Base-by-base conservation (phyloP, 1,140 invertebrate species). In the Camponotus vicinus region DNA sequence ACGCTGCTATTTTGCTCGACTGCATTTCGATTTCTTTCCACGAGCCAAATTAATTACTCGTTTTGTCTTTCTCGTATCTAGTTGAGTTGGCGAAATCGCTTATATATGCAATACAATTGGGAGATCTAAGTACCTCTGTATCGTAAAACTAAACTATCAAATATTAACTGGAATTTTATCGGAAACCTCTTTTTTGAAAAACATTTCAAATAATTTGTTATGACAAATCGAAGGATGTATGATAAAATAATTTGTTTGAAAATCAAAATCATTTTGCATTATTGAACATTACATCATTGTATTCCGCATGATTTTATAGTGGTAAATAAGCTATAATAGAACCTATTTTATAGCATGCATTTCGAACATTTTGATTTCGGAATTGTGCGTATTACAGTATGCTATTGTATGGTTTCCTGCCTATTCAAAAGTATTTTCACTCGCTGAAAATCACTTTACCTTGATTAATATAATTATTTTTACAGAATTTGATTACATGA, bases 21-120 rank as follows among this genome's bases (percentile, higher is more conserved):
- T 83, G 55, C 27, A 49, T 11, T 13, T 59, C 55, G 18, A 83
- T 45, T 75, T 82, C 79, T 73, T 83, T 73, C 40, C 34, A 73
- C 37, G 37, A 18, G 7, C 67, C 9, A 40, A 82, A 82, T 83
- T 61, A 83, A 83, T 83, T 82, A 73, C 40, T 57, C 18, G 27
- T 9, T 63, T 73, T 49, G 55, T 73, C 40, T 37, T 59, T 73
- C 27, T 83, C 40, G 61, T 73, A 61, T 82, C 7, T 71, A 61
- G 37, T 27, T 49, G 27, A 82, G 11, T 18, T n/a, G 42, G 15
- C 9, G 11, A 61, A 75, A 83, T 13, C 1, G 55, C 15, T 75
- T 75, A 18, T 73, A 55, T 11, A 9, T 15, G 15, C n/a, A 66
- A 3, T 34, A 59, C 37, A 8, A 75, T 45, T 18, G 37, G 59